phyloP scores from a whole-genome alignment of 2,797 vertebrate genomes.

The Spinus olivaceus region DNA sequence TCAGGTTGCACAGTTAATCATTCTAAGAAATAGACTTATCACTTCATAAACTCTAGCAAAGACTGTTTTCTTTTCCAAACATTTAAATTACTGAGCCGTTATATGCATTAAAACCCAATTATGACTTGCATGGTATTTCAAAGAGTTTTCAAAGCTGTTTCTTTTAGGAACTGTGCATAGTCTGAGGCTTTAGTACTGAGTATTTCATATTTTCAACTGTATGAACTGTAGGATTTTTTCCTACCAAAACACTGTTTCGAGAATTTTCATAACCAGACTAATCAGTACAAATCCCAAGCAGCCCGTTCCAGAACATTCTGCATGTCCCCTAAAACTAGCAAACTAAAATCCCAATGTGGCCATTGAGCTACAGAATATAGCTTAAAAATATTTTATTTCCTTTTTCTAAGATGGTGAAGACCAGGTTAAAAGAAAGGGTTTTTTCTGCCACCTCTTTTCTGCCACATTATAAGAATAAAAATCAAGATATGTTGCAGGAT shows the following conservation, averaged over 20 bases:
- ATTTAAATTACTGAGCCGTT: constrained; percentile 65
- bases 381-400: not conserved
- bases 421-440: not conserved
- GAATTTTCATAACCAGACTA: not conserved
- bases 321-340: not conserved
- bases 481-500: not conserved
- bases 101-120: constrained; percentile 63
- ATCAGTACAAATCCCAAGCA: not conserved
- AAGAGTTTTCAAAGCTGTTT: constrained; percentile 44
- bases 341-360: not conserved
- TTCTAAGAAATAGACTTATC: constrained; percentile 55
- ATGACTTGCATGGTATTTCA: constrained; percentile 39
- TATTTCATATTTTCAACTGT: not conserved
- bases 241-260: not conserved
- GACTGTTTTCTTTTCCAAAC: constrained; percentile 69
- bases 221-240: not conserved
- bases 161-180: not conserved
- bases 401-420: not conserved
- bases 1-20: constrained; percentile 44
- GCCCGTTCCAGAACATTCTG: not conserved
- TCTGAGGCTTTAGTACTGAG: not conserved
- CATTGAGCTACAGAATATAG: not conserved
- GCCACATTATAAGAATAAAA: not conserved
- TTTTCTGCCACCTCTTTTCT: not conserved
- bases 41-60: constrained; percentile 67